Evolutionary conservation across 2,888 invertebrate genomes (phyloP).

Genomic region (Taphrorychus bicolor): DNA sequence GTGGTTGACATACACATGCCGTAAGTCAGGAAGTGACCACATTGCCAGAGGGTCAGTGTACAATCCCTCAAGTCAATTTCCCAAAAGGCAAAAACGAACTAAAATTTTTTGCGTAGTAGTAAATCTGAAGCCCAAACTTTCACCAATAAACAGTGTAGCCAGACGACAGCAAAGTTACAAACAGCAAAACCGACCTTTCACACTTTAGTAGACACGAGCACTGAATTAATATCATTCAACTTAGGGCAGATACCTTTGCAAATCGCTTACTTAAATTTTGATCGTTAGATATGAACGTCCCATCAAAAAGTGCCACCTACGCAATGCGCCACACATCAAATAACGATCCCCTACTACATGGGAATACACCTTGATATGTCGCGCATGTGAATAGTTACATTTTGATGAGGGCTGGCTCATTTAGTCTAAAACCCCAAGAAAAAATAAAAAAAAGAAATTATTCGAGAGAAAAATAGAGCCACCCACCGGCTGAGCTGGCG

Average conservation of each 20-base stretch:
- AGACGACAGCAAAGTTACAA: not conserved
- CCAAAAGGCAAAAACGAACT: too few relatives aligned
- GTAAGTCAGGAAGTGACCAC: too few relatives aligned
- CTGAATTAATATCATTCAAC: constrained; percentile 14
- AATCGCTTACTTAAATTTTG: constrained; percentile 28
- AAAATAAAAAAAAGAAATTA: constrained; percentile 33
- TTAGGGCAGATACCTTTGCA: constrained; percentile 20
- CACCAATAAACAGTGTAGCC: not conserved
- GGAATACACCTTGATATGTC: too few relatives aligned
- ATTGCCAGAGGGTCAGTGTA: not conserved
- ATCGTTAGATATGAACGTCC: constrained; percentile 7
- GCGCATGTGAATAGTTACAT: not conserved
- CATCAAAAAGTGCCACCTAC: too few relatives aligned
- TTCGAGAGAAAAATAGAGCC: constrained; percentile 42
- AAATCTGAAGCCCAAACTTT: not conserved
- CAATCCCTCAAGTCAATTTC: too few relatives aligned
- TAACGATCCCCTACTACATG: too few relatives aligned
- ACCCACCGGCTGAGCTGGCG: constrained; percentile 41
- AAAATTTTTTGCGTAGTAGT: too few relatives aligned
- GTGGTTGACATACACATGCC: too few relatives aligned
- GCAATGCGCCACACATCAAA: too few relatives aligned
- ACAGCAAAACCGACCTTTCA: not conserved
- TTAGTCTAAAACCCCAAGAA: constrained; percentile 28
- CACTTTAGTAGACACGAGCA: not conserved
- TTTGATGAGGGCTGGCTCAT: constrained; percentile 22